Evolutionary conservation across 2,113 vertebrate species (phyloP), one percentile per base, ranked within the genome.

Genomic region (Oryzias woworae): DNA sequence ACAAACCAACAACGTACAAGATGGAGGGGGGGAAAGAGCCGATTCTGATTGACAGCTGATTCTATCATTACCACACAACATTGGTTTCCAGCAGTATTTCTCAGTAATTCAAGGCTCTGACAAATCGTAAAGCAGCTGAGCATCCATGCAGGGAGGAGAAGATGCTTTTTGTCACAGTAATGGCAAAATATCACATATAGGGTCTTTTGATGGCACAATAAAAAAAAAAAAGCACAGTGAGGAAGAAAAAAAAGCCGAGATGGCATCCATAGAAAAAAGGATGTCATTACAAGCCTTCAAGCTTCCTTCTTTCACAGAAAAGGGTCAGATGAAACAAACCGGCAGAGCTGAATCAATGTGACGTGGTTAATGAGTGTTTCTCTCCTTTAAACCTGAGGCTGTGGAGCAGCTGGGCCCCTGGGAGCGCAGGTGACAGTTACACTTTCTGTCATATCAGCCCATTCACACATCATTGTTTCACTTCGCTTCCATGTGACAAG

Each of bases 341-440:
- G 59, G 71, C 58, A 66, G 69, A 60, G 62, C 71, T 77, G 80
- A 90, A 85, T 87, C 85, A 77, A 76, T 77, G 69, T 88, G 87
- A 87, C 86, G 74, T 83, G 87, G 87, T 91, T 89, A 90, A 91
- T 88, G 82, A 88, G 81, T 63, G 84, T 82, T 85, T 81, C 83
- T 84, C 74, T 83, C 66, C 57, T 73, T 75, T 81, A 76, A 89
- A 86, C 78, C 36, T 72, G 62, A 7, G 64, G 75, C 69, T 79
- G 64, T 67, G 77, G 80, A 86, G 80, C 83, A 80, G 85, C 82
- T 83, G 81, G 84, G 72, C 81, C 81, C 76, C 67, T 31, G 74
- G 84, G 81, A 80, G 41, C 45, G 17, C 72, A 84, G 86, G 86
- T 88, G 87, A 87, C 85, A 83, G 69, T 78, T 82, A 73, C 69